Evolutionary conservation across 2,797 vertebrate genomes (phyloP).

Genomic region (Gouania willdenowi): DNA sequence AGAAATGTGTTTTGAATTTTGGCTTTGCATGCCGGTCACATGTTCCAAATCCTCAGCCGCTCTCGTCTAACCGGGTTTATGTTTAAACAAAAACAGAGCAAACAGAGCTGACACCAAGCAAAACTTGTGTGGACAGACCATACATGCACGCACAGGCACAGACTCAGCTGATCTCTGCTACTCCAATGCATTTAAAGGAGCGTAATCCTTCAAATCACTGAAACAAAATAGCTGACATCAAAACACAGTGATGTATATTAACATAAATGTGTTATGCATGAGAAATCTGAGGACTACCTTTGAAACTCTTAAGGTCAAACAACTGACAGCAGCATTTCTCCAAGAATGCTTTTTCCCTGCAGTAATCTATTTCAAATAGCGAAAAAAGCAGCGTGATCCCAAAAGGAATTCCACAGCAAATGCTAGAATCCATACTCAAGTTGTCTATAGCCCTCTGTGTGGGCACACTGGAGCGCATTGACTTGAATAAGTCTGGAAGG

Average conservation of each 20-base stretch:
- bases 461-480: background rate
- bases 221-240: too few species aligned
- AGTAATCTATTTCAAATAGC: too few species aligned
- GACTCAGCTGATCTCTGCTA: constrained; percentile 3
- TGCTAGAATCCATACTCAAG: too few species aligned
- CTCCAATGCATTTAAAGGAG: background rate
- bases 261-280: background rate
- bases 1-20: constrained; percentile 47
- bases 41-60: constrained; percentile 33
- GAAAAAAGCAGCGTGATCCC: too few species aligned
- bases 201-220: background rate
- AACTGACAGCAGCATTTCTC: too few species aligned
- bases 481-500: constrained; percentile 13
- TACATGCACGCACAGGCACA: constrained; percentile 9
- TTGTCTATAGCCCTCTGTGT: too few species aligned
- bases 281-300: background rate
- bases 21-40: constrained; percentile 37
- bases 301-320: too few species aligned
- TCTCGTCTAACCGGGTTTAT: constrained; percentile 58
- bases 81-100: constrained; percentile 66
- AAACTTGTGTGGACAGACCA: constrained; percentile 14
- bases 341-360: too few species aligned
- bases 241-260: background rate
- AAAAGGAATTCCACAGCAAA: too few species aligned
- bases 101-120: constrained; percentile 33